phyloP scores from a whole-genome alignment of 1,140 invertebrate species.

The Sitophilus oryzae region DNA sequence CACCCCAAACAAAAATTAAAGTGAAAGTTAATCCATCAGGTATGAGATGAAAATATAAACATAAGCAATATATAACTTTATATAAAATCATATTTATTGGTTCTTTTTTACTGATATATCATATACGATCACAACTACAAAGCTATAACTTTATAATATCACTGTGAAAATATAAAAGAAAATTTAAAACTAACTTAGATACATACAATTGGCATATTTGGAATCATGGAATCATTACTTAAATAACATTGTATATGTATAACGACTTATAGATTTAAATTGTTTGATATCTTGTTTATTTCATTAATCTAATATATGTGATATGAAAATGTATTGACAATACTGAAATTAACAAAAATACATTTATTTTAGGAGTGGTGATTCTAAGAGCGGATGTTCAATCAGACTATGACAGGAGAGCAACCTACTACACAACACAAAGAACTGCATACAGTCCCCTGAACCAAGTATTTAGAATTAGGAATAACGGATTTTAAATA shows the following conservation, averaged over 20 bases:
- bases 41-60: conserved; percentile 38
- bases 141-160: too few species aligned
- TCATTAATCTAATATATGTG: too few species aligned
- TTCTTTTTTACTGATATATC: too few species aligned
- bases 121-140: too few species aligned
- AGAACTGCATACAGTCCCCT: conserved; percentile 57
- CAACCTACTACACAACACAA: conserved; percentile 47
- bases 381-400: conserved; percentile 76
- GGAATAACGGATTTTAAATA: conserved; percentile 39
- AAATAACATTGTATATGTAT: too few species aligned
- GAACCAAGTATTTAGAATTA: conserved; percentile 52
- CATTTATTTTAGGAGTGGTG: conserved; percentile 58
- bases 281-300: too few species aligned
- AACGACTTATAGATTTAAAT: too few species aligned
- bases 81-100: not conserved
- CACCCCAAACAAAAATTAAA: conserved; percentile 81
- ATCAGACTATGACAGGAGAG: conserved; percentile 51
- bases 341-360: not conserved
- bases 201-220: too few species aligned
- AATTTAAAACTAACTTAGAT: too few species aligned
- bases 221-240: too few species aligned
- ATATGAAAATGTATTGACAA: not conserved
- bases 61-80: not conserved
- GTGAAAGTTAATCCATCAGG: conserved; percentile 92
- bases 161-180: too few species aligned